Base-by-base conservation (phyloP, 2,888 invertebrate genomes). In the Parelbella ahira region DNA sequence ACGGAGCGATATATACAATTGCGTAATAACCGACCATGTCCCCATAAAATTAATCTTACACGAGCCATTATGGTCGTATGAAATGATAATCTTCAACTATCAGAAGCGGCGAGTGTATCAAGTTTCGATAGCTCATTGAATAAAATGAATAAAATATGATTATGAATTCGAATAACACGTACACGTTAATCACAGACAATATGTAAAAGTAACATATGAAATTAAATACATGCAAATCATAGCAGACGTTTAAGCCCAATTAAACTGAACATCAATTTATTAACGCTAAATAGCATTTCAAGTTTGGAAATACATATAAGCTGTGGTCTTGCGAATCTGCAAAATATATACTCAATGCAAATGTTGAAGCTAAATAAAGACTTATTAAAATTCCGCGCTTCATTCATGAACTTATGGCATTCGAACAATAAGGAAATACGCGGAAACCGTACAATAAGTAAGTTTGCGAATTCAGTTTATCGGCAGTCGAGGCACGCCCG, bases 361-460 rank as follows among this genome's bases (percentile, higher is more conserved):
- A 45, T 53, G 41, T 49, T 42, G 41, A 21, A 29, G 36, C 48
- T 49, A n/a, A 50, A 57, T 56, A 58, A 58, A 54, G 54, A 39
- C 60, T 62, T 55, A 72, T 83, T 73, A 74, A 69, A 63, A 81
- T 83, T 76, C 80, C 67, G 60, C 53, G 56, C 68, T 76, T 60
- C 83, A 83, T 83, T 83, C 80, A 83, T 73, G 63, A 74, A 60
- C 66, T 58, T 61, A 71, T 63, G 58, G 63, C 62, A 60, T 57
- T 68, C 58, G 60, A 70, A 77, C 81, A 80, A 82, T 80, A 69
- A 84, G 82, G 82, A 86, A 82, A 82, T 86, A 83, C 82, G 73
- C 69, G 70, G 86, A 84, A 84, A 68, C 68, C 67, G 69, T 75
- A 69, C 66, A 66, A 68, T 63, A 68, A 64, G 71, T 72, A 73